Evolutionary conservation across 1,140 invertebrate species (phyloP), one percentile per base, ranked within the genome.

Genomic region (Pemphigus obesinymphae): DNA sequence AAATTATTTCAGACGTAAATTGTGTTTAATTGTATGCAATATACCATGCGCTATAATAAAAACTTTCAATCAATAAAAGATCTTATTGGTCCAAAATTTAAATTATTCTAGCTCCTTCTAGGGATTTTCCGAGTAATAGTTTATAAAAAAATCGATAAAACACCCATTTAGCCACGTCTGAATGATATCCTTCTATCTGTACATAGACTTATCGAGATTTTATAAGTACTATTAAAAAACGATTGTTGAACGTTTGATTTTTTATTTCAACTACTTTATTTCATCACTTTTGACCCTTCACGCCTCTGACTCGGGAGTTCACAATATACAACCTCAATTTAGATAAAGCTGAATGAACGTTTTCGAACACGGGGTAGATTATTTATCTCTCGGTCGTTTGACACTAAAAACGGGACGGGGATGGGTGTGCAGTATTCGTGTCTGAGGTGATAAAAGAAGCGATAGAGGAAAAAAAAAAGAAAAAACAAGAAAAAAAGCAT

Each of bases 371-470:
- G 10, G 76, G 76, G 76, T 55, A 80, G 76, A 80, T 80, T 80
- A 80, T 80, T 80, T 80, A 80, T 80, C 76, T 61, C 34, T 11
- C 7, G 23, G 55, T 80, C 55, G 76, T 63, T 80, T 63, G 76
- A 63, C 76, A 80, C 76, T 63, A 26, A 80, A 45, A 29, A 40
- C 34, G 7, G 37, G 17, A n/a, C 17, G 13, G 50, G 55, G 8
- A 34, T 26, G 66, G 5, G 50, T n/a, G 50, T n/a, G 37, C 0
- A 45, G 31, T 78, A 58, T 80, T 80, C 55, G 76, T 80, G 76
- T 80, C 76, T 80, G 40, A 80, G 76, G 76, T 80, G 76, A 80
- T 80, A 80, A 80, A 80, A 80, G 37, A 45, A 40, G 58, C 6
- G 26, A 29, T 5, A 20, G 50, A 20, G n/a, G 40, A 20, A 31